Evolutionary conservation across 2,888 invertebrate genomes (phyloP).

Genomic region (Synanthedon myopaeformis): DNA sequence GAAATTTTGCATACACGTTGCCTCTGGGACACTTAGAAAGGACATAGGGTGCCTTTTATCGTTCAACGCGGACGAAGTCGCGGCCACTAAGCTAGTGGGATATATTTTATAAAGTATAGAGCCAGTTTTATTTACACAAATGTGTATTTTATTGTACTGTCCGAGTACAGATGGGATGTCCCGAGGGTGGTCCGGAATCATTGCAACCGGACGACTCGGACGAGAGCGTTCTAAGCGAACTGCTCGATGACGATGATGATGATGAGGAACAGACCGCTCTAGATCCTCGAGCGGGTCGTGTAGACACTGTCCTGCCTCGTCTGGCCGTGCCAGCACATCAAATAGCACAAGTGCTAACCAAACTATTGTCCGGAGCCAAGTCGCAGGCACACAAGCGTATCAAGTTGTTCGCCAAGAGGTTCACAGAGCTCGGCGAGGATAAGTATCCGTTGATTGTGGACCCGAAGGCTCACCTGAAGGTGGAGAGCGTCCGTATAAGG

Average conservation of each 20-base stretch:
- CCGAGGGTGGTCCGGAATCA: conserved; percentile 75
- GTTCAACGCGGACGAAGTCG: too few relatives aligned
- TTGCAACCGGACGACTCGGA: conserved; percentile 57
- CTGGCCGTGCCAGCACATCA: conserved; percentile 74
- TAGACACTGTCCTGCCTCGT: conserved; percentile 78
- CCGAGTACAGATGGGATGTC: conserved; percentile 75
- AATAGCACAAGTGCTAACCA: conserved; percentile 66
- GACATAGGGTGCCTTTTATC: too few relatives aligned
- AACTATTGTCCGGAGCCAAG: conserved; percentile 51
- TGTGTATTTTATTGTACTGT: neutral
- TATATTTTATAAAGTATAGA: too few relatives aligned
- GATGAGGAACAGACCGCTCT: conserved; percentile 19
- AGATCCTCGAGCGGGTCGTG: conserved; percentile 86
- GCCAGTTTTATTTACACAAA: too few relatives aligned
- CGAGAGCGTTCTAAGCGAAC: conserved; percentile 19
- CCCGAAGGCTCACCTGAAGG: conserved; percentile 19
- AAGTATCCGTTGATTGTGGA: conserved; percentile 75
- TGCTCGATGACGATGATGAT: conserved; percentile 15
- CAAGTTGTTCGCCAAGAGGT: conserved; percentile 62
- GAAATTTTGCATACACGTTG: too few relatives aligned
- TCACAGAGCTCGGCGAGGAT: conserved; percentile 69
- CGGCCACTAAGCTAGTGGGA: too few relatives aligned
- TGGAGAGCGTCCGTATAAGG: conserved; percentile 35
- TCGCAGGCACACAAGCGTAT: conserved; percentile 70
- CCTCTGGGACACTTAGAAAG: too few relatives aligned